Base-by-base conservation (phyloP, 2,113 vertebrate genomes). In the Pterophyllum scalare region DNA sequence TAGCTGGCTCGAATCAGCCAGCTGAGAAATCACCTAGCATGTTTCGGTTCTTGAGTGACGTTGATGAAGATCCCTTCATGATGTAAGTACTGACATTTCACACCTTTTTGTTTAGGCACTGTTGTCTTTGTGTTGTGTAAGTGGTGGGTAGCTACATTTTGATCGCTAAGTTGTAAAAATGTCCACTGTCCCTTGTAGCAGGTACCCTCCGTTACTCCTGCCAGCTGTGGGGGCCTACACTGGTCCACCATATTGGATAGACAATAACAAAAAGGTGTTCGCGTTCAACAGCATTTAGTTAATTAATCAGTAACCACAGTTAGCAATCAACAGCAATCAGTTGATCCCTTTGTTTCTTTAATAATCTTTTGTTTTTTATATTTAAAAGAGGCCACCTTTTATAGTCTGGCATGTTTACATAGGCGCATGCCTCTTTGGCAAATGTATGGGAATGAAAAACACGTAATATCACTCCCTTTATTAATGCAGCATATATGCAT, bases 21-120 rank as follows among this genome's bases (percentile, higher is more conserved):
- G 93, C 93, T 93, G 92, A 90, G 79, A 83, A 89, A 92, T 64
- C 80, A 81, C 87, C 80, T 88, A 94, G 82, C 86, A 96, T 96
- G 96, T 96, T 96, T 92, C 96, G 96, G 43, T 96, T 93, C 92
- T 87, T 96, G 87, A 95, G 94, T 90, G 96, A 96, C 91, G 94
- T 94, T 59, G 96, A 96, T 83, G 96, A 96, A 82, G 96, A 88
- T 85, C 96, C 95, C 20, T 96, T 83, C 83, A 95, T 96, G 93
- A 95, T 96, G 96, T 96, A 81, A 96, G 96, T 96, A 75, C 28
- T 75, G 28, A 14, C 35, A 64, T 60, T 54, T 43, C 15, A 22
- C 6, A 3, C 1, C 20, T 57, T 40, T 40, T 56, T 11, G n/a
- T 67, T 19, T 14, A 3, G 20, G 65, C n/a, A 0, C 2, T 14